These are phyloP conservation scores for Parazoanthus darwini DNA, from an alignment of 92 coral and sea anemone genomes.

Conservation along the genomic window DNA sequence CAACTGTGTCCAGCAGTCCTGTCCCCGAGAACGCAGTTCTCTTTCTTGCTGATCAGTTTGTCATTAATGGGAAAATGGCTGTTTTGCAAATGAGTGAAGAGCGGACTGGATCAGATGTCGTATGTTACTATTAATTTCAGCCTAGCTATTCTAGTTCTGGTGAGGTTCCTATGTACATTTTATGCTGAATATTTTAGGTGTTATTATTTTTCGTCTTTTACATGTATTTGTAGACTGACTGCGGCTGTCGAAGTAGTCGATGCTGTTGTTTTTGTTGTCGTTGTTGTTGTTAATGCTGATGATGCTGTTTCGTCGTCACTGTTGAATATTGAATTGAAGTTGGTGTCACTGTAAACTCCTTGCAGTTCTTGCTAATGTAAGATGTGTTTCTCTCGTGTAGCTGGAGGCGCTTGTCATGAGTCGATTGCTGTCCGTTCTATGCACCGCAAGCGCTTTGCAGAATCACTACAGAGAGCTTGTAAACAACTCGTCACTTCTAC, in stretches of 20 bases:
- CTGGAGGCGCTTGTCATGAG: conserved; percentile 74
- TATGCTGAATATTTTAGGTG: too few relatives aligned
- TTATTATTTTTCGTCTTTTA: neutral
- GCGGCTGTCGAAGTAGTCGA: too few relatives aligned
- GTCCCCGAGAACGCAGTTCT: conserved; percentile 45
- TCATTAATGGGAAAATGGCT: conserved; percentile 17
- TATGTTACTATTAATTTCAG: conserved; percentile 14
- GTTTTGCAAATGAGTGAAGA: conserved; percentile 18
- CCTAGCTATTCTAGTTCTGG: too few relatives aligned
- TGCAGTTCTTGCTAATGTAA: neutral
- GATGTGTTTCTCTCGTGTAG: conserved; percentile 28
- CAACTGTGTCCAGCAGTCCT: conserved; percentile 1
- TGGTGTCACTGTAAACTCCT: too few relatives aligned
- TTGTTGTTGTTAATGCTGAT: too few relatives aligned
- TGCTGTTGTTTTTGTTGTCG: too few relatives aligned
- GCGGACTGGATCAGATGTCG: conserved; percentile 42
- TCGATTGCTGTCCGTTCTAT: conserved; percentile 68
- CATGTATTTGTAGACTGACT: too few relatives aligned
- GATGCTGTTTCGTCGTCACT: too few relatives aligned
- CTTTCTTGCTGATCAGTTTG: conserved; percentile 49
- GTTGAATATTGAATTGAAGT: too few relatives aligned
- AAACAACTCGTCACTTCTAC: conserved; percentile 53
- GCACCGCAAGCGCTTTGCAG: conserved; percentile 69
- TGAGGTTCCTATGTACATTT: too few relatives aligned
- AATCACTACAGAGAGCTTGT: conserved; percentile 55